A percentile compares a stretch with the other conserved stretches of the same genome.
Evolutionary conservation across 2,113 vertebrate genomes (phyloP).

Genomic region (Aegithalos caudatus): DNA sequence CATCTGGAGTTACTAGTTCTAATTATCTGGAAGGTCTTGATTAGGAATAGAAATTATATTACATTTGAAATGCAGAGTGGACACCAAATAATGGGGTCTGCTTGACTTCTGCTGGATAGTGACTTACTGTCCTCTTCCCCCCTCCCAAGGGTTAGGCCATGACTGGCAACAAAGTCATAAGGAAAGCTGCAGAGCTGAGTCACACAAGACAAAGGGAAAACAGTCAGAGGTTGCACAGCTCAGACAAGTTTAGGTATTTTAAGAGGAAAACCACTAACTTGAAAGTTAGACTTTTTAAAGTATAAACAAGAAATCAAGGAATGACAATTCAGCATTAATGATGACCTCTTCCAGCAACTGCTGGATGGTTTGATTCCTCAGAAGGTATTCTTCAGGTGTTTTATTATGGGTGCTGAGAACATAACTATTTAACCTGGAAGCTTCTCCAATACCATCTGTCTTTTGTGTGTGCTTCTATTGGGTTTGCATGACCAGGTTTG

Average conservation of each 20-base stretch:
- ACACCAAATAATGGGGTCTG: not conserved
- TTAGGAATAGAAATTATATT: not conserved
- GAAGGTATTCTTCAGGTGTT: not conserved
- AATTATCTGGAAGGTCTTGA: not conserved
- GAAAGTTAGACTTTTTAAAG: not conserved
- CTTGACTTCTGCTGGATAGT: not conserved
- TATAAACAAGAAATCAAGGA: not conserved
- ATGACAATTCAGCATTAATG: not conserved
- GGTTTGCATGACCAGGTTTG: not conserved
- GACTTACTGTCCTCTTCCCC: not conserved
- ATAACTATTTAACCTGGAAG: not conserved
- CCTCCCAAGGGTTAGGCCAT: not conserved
- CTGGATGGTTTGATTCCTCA: not conserved
- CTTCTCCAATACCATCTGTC: not conserved
- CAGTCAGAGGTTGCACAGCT: not conserved
- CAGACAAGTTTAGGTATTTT: not conserved
- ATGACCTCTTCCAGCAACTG: not conserved
- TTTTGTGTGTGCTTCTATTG: not conserved
- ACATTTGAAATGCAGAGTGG: not conserved
- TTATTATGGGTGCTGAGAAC: not conserved
- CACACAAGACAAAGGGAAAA: not conserved
- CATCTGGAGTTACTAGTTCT: not conserved
- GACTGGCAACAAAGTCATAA: not conserved
- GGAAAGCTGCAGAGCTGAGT: not conserved
- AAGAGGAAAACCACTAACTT: not conserved